Base-by-base conservation (phyloP, 2,888 invertebrate genomes). In the Pharmacophagus antenor region DNA sequence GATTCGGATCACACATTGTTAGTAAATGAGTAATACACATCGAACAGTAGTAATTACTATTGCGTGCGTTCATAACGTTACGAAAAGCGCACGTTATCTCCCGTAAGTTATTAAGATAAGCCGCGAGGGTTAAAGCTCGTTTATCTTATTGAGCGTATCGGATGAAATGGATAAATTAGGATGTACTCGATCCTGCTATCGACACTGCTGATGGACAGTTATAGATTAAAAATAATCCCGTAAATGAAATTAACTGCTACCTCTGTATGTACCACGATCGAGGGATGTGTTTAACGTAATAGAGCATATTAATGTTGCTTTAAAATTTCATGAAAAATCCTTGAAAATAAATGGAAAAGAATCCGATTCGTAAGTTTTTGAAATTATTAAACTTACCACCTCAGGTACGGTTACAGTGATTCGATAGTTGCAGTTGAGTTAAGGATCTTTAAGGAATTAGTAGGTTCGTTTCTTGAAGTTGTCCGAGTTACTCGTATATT, bases 61-160 rank as follows among this genome's bases (percentile, higher is more conserved):
- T 47, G 61, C 51, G 51, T 52, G 21, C 23, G 51, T 61, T 56
- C 48, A 47, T 53, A 42, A 52, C 56, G 42, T 31, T 57, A 53
- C 47, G 52, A 56, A 48, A 56, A 61, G 51, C 56, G 61, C 49
- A 72, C 73, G 76, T 80, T 88, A 89, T 87, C 85, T 82, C 72
- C 74, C 79, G 78, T 77, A 84, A 84, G 85, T 82, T 88, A 88
- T 88, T 86, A 84, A 88, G 89, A 88, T 89, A 88, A 87, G 83
- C 84, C 73, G 74, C 76, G 77, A 79, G 77, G 81, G 81, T 80
- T 82, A 81, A 76, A 70, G 75, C 70, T 70, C 76, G 73, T 78
- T 78, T 78, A 71, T 82, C 78, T 80, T 80, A 82, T 77, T 71
- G 73, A 57, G 70, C 69, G 65, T 65, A 73, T 70, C 69, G 69